These are phyloP conservation scores for Selene dorsalis DNA, from an alignment of 2,797 vertebrate genomes.

Conservation along the genomic window DNA sequence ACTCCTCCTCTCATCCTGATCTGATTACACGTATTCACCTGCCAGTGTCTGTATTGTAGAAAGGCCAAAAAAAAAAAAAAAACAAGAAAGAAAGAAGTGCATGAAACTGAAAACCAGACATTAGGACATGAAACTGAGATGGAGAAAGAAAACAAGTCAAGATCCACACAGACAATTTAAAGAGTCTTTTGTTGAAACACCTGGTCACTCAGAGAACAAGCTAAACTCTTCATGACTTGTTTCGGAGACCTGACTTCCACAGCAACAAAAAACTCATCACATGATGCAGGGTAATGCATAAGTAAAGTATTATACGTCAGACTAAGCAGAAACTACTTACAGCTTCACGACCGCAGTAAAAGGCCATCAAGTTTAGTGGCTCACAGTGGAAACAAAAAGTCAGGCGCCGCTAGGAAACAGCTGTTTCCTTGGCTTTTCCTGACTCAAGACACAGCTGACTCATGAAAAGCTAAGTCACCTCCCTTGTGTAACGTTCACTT, in stretches of 20 bases:
- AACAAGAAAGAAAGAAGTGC: conserved; percentile 27
- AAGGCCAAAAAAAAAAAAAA: conserved; percentile 19
- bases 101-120: conserved; percentile 65
- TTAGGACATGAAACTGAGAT: conserved; percentile 37
- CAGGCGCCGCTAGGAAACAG: conserved; percentile 63
- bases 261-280: background rate
- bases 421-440: conserved; percentile 68
- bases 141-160: conserved; percentile 30
- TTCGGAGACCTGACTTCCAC: background rate
- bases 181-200: conserved; percentile 31
- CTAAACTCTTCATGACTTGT: background rate
- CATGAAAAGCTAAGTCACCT: conserved; percentile 51
- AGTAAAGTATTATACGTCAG: background rate
- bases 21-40: conserved; percentile 60
- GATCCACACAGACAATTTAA: conserved; percentile 5
- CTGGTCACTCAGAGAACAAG: conserved; percentile 25
- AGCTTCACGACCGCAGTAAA: conserved; percentile 26
- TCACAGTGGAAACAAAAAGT: conserved; percentile 11
- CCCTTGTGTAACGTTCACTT: conserved; percentile 21
- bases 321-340: background rate
- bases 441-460: conserved; percentile 70
- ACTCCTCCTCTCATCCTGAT: conserved; percentile 33
- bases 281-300: background rate
- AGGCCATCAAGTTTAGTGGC: background rate
- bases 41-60: background rate